Percentiles rank a stretch among this genome's conserved stretches.
Conservation (phyloP, 2,888 invertebrate genomes). For the Andricus quercusramuli region DNA sequence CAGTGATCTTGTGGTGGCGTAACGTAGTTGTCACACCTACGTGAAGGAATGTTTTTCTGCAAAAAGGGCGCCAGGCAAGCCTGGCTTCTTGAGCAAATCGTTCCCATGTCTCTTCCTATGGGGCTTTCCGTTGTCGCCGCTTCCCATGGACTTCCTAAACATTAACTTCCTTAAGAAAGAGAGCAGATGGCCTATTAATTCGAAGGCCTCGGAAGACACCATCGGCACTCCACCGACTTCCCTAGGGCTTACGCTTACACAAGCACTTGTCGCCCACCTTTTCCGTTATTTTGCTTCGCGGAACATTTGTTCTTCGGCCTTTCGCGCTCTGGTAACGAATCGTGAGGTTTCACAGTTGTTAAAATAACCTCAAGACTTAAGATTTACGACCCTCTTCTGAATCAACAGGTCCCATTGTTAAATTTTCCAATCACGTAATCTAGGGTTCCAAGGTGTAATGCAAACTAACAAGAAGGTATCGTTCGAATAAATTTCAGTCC, state of each 20-base stretch:
- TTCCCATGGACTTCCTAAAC: constrained; percentile 78
- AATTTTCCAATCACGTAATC: neutral
- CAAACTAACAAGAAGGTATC: neutral
- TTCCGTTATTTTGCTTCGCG: constrained; percentile 59
- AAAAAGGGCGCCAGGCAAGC: constrained; percentile 55
- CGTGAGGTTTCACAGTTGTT: constrained; percentile 28
- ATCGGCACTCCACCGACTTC: constrained; percentile 45
- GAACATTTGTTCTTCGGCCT: constrained; percentile 20
- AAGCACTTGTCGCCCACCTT: constrained; percentile 63
- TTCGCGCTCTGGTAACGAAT: constrained; percentile 46
- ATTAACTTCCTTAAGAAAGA: constrained; percentile 75
- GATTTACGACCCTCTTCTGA: neutral
- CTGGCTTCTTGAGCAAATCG: constrained; percentile 65
- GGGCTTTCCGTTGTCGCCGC: constrained; percentile 77
- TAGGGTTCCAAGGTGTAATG: neutral
- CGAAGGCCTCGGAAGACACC: constrained; percentile 57
- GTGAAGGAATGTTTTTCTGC: constrained; percentile 44
- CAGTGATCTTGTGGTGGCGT: constrained; percentile 28
- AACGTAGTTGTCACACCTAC: constrained; percentile 48
- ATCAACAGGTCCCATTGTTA: constrained; percentile 13
- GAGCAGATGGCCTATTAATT: constrained; percentile 78
- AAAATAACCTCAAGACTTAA: constrained; percentile 7
- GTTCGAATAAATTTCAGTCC: neutral
- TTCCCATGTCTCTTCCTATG: constrained; percentile 76
- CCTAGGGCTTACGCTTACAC: constrained; percentile 47